Conservation (phyloP, 1,140 invertebrate species). For the Papilio aristodemus region DNA sequence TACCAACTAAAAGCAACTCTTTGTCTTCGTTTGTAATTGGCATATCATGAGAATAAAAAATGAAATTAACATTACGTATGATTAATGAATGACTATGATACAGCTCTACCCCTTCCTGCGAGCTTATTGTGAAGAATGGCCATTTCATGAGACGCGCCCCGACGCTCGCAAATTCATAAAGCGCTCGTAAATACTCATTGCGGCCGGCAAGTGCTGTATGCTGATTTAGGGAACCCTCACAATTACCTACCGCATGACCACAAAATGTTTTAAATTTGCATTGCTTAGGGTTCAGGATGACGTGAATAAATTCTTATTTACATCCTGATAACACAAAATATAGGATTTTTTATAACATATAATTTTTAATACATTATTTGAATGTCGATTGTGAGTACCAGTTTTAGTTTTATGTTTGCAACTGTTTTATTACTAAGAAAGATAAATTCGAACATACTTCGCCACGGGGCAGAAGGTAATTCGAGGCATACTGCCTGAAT, state of each 20-base stretch:
- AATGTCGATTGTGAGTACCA: too few species aligned
- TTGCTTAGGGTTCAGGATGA: neutral
- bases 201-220: conserved; percentile 43
- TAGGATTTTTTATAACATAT: too few species aligned
- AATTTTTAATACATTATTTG: too few species aligned
- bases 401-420: too few species aligned
- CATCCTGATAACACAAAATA: too few species aligned
- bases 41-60: neutral
- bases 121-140: conserved; percentile 68
- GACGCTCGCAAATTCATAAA: conserved; percentile 71
- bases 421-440: too few species aligned
- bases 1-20: neutral
- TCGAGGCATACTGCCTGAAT: too few species aligned
- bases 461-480: too few species aligned
- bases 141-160: conserved; percentile 56
- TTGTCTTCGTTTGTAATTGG: neutral
- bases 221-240: conserved; percentile 29
- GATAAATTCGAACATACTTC: too few species aligned
- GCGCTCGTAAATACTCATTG: conserved; percentile 62
- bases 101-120: conserved; percentile 26
- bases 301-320: neutral
- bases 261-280: conserved; percentile 1
- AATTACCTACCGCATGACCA: conserved; percentile 3
- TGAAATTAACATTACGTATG: too few species aligned
- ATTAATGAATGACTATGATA: conserved; percentile 41